Percentiles rank a stretch among this genome's conserved stretches.
Evolutionary conservation across 1,140 invertebrate species (phyloP).

Genomic region (Drosophila kikkawai): DNA sequence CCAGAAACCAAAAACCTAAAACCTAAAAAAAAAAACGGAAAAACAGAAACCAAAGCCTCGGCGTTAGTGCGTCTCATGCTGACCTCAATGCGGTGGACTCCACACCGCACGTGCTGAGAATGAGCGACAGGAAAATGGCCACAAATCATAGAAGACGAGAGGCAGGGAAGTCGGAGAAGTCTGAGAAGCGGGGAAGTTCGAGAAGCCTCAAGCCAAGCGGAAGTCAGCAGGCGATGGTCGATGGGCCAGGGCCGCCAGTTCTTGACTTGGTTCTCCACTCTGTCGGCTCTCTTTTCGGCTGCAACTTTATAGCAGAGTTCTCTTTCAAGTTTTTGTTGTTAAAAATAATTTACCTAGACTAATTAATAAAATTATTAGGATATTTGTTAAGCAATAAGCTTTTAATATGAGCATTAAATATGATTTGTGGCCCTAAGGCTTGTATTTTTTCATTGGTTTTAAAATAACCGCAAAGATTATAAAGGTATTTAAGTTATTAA

Average conservation of each 20-base stretch:
- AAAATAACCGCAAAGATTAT: slow-evolving; percentile 2
- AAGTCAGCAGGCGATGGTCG: slow-evolving; percentile 56
- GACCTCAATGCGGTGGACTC: slow-evolving; percentile 70
- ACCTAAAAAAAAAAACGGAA: slow-evolving; percentile 32
- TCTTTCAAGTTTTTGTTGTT: background rate
- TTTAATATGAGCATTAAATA: slow-evolving; percentile 3
- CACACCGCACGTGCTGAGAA: slow-evolving; percentile 73
- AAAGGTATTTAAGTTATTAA: background rate
- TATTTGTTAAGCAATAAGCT: background rate
- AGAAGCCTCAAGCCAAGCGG: slow-evolving; percentile 50
- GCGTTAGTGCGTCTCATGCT: slow-evolving; percentile 77
- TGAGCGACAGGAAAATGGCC: slow-evolving; percentile 69
- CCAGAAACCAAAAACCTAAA: slow-evolving; percentile 37
- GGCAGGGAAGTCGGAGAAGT: background rate
- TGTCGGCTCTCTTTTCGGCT: background rate
- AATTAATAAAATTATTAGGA: background rate
- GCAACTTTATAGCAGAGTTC: background rate
- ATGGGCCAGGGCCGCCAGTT: slow-evolving; percentile 40
- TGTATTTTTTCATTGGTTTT: background rate
- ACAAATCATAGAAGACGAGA: slow-evolving; percentile 73
- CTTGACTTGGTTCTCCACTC: slow-evolving; percentile 1
- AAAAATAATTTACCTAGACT: background rate
- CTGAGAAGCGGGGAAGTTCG: slow-evolving; percentile 1
- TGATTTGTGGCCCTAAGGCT: background rate
- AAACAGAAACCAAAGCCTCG: slow-evolving; percentile 25